These are phyloP conservation scores for Enteromius anoplus DNA, from an alignment of 2,797 vertebrate species.

Conservation along the genomic window DNA sequence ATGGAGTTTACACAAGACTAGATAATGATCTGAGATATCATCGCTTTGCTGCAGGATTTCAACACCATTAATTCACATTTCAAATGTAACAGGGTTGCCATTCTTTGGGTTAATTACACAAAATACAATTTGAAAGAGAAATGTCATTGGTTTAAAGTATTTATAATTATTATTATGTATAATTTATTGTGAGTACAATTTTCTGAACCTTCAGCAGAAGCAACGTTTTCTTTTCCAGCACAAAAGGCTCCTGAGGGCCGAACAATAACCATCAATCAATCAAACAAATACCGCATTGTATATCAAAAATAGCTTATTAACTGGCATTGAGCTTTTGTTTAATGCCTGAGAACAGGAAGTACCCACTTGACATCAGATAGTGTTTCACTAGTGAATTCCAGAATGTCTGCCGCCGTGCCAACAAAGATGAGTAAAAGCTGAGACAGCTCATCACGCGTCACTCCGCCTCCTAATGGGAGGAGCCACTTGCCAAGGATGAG, in stretches of 20 bases:
- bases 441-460: constrained; percentile 88
- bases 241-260: not conserved
- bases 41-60: too few relatives aligned
- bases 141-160: not conserved
- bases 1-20: too few relatives aligned
- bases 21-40: too few relatives aligned
- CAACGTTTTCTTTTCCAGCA: not conserved
- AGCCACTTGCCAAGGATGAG: constrained; percentile 94
- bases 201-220: not conserved
- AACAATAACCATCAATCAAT: not conserved
- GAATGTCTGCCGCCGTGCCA: constrained; percentile 91
- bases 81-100: not conserved
- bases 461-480: constrained; percentile 85
- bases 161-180: not conserved
- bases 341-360: not conserved
- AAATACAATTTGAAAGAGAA: not conserved
- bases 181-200: not conserved
- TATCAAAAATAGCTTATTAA: not conserved
- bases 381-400: constrained; percentile 93
- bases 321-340: not conserved
- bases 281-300: not conserved
- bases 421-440: constrained; percentile 94
- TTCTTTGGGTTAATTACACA: not conserved
- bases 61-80: not conserved
- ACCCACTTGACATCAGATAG: constrained; percentile 88